Percentiles rank a stretch among this genome's conserved stretches.
phyloP scores from a whole-genome alignment of 2,888 invertebrate species.

The Trichopria drosophilae region DNA sequence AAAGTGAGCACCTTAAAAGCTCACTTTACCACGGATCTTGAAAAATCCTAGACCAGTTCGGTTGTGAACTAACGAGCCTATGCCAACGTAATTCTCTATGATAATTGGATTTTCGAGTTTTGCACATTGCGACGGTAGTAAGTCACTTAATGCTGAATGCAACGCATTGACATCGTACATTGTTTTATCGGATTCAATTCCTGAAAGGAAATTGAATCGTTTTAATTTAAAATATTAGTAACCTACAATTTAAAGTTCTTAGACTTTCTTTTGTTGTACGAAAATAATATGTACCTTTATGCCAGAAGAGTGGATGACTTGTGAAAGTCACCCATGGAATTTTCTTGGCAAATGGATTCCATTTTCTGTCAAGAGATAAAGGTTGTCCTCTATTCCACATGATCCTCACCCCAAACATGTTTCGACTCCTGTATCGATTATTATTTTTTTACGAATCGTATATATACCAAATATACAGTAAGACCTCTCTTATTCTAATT shows the following conservation, averaged over 20 bases:
- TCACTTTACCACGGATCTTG: conserved; percentile 83
- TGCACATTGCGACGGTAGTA: conserved; percentile 59
- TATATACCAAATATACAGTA: background rate
- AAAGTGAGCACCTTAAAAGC: conserved; percentile 65
- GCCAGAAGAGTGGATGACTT: conserved; percentile 78
- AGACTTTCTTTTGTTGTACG: too few relatives aligned
- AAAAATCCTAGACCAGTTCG: conserved; percentile 83
- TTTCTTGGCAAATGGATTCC: conserved; percentile 83
- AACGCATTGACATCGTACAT: conserved; percentile 50
- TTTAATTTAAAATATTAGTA: conserved; percentile 5
- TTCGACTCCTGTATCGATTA: conserved; percentile 65
- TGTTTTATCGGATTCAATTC: conserved; percentile 45
- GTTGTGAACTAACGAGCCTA: conserved; percentile 80
- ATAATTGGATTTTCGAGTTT: conserved; percentile 72
- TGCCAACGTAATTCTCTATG: conserved; percentile 78
- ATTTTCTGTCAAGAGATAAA: conserved; percentile 69
- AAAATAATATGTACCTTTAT: conserved; percentile 66
- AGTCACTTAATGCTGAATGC: conserved; percentile 41
- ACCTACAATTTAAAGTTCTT: too few relatives aligned
- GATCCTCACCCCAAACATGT: conserved; percentile 73
- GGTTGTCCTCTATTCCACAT: conserved; percentile 79
- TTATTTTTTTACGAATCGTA: background rate
- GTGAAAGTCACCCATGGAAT: conserved; percentile 79
- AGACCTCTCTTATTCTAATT: too few relatives aligned
- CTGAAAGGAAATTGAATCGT: conserved; percentile 32